Evolutionary conservation across 2,113 vertebrate genomes (phyloP).

Genomic region (Apus apus): DNA sequence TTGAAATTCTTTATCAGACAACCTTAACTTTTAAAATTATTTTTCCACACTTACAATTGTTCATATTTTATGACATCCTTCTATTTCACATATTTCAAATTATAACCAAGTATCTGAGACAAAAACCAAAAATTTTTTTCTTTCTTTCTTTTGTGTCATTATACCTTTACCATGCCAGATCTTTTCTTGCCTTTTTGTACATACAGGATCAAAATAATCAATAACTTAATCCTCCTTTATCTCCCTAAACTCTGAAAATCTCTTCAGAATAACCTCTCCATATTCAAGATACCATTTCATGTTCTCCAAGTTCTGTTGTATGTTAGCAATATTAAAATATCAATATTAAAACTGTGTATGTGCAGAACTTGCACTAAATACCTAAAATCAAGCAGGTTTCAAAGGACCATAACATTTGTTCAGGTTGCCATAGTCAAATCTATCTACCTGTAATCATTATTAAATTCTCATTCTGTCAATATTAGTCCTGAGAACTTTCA

Average conservation of each 20-base stretch:
- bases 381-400: background rate
- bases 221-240: background rate
- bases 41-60: fast-evolving
- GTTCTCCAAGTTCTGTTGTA: background rate
- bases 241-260: background rate
- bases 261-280: background rate
- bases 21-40: background rate
- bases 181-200: background rate
- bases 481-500: background rate
- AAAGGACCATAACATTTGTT: background rate
- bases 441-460: background rate
- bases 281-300: background rate
- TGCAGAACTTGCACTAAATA: background rate
- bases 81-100: background rate
- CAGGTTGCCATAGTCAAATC: background rate
- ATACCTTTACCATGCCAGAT: background rate
- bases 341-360: background rate
- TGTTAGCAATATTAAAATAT: background rate
- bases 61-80: background rate
- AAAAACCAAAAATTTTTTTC: fast-evolving
- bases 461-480: background rate
- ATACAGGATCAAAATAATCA: background rate
- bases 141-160: background rate
- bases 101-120: background rate
- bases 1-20: background rate